Conservation (phyloP, 1,140 invertebrate genomes). For the Andricus grossulariae region DNA sequence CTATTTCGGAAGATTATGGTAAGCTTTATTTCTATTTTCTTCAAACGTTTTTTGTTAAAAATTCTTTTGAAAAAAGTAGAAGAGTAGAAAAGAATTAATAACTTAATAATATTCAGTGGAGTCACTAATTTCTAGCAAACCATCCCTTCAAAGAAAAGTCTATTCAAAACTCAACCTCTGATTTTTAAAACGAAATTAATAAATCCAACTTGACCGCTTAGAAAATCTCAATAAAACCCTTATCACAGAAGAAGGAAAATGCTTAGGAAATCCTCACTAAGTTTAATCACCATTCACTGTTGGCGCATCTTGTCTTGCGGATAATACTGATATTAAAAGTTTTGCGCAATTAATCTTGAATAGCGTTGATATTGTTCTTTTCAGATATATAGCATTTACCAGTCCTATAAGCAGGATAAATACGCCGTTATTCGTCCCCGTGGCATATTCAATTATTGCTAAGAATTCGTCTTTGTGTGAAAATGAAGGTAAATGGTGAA, state of each 20-base stretch:
- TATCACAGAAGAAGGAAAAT: background rate
- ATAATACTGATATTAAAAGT: slow-evolving; percentile 17
- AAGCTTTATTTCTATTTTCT: too few species aligned
- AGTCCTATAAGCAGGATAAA: slow-evolving; percentile 54
- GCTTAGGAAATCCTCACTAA: background rate
- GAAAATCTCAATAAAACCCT: background rate
- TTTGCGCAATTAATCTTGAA: slow-evolving; percentile 10
- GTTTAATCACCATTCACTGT: background rate
- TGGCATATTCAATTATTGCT: slow-evolving; percentile 67
- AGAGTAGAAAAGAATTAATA: too few species aligned
- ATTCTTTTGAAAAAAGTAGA: too few species aligned
- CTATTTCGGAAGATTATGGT: too few species aligned
- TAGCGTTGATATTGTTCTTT: slow-evolving; percentile 23
- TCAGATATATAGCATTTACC: slow-evolving; percentile 34
- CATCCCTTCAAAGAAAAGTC: too few species aligned
- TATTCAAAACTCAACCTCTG: too few species aligned
- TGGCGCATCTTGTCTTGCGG: background rate
- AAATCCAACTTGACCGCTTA: too few species aligned
- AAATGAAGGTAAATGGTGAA: slow-evolving; percentile 66
- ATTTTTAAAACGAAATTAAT: too few species aligned
- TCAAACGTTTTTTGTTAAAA: too few species aligned
- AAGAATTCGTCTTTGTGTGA: slow-evolving; percentile 69
- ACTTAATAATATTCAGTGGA: too few species aligned
- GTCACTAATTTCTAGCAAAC: too few species aligned
- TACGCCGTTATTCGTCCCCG: slow-evolving; percentile 48